Conservation (phyloP, 2,888 invertebrate species). For the Aporophyla lueneburgensis region DNA sequence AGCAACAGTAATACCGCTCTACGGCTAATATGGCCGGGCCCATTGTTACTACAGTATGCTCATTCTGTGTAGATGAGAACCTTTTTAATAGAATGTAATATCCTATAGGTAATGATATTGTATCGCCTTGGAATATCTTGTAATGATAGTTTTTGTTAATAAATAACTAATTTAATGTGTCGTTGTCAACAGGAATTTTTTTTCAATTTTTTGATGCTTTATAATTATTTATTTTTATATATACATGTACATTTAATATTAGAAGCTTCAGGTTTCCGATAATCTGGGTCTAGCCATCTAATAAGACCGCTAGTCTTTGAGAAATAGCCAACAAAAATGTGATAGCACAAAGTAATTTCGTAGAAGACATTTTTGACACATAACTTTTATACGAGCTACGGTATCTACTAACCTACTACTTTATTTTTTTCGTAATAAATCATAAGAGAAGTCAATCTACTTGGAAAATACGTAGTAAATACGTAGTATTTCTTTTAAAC, state of each 20-base stretch:
- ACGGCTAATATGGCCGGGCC: no score
- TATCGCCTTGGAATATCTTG: not conserved
- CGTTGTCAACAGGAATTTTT: no score
- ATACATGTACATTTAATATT: not conserved
- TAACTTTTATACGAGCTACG: not conserved
- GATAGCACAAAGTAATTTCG: not conserved
- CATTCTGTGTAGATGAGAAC: no score
- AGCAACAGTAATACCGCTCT: no score
- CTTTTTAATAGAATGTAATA: no score
- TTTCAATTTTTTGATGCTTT: no score
- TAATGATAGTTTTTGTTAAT: not conserved
- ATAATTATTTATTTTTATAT: no score
- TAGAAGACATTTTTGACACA: conserved; percentile 12
- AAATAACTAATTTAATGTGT: no score
- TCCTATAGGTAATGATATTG: no score
- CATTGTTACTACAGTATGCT: no score
- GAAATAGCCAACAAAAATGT: not conserved
- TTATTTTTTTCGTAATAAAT: not conserved
- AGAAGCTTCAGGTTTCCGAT: not conserved
- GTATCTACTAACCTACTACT: not conserved
- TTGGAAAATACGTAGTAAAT: not conserved
- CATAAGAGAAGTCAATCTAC: not conserved
- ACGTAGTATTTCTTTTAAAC: not conserved
- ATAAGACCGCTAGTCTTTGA: not conserved
- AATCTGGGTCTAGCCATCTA: not conserved